phyloP scores from a whole-genome alignment of 1,140 invertebrate genomes.

The Nilaparvata lugens region DNA sequence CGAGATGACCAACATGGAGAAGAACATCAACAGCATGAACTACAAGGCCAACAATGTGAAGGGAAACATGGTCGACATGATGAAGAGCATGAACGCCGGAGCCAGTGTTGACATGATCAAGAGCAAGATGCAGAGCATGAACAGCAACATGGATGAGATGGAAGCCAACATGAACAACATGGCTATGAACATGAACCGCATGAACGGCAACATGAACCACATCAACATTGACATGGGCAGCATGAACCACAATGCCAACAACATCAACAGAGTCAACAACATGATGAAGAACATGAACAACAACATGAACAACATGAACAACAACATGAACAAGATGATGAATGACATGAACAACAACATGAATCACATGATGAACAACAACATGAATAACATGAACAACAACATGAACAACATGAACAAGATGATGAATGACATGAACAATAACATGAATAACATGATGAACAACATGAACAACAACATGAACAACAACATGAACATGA shows the following conservation, averaged over 20 bases:
- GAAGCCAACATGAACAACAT: not conserved
- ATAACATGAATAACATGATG: not conserved
- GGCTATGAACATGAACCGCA: not conserved
- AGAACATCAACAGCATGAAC: no score
- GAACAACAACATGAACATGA: slow-evolving; percentile 1
- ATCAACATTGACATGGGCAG: slow-evolving; percentile 3
- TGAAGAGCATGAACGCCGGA: no score
- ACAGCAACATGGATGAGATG: no score
- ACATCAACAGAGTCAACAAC: not conserved
- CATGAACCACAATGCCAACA: slow-evolving; percentile 7
- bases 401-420: slow-evolving; percentile 1
- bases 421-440: not conserved
- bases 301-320: slow-evolving; percentile 7
- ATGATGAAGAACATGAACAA: slow-evolving; percentile 1
- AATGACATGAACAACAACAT: slow-evolving; percentile 5
- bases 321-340: slow-evolving; percentile 5
- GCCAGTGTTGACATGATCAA: no score
- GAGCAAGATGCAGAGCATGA: no score
- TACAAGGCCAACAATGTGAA: no score
- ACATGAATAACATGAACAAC: not conserved
- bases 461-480: no score
- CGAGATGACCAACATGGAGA: no score
- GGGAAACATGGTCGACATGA: no score
- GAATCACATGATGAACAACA: slow-evolving; percentile 1
- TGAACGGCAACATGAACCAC: not conserved